phyloP scores from a whole-genome alignment of 2,797 vertebrate species.

The Hippocampus kuda region DNA sequence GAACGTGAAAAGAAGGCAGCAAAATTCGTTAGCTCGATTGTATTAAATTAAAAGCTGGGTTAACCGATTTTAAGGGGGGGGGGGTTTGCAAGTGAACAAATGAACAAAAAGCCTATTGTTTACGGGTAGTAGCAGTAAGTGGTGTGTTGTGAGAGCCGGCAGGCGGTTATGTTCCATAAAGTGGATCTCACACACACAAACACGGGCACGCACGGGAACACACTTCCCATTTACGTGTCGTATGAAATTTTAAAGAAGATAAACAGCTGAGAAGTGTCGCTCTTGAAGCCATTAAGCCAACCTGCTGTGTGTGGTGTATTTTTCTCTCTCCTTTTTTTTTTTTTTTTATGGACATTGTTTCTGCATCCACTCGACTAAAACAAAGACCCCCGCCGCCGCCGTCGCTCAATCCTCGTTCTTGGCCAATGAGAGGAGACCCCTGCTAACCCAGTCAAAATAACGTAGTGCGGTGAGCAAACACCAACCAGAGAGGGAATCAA shows the following conservation, averaged over 20 bases:
- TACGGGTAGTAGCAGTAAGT: not conserved
- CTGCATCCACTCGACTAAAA: constrained; percentile 16
- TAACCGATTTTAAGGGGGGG: not conserved
- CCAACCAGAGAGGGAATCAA: constrained; percentile 46
- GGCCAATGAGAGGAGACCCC: not conserved
- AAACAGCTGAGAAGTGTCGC: constrained; percentile 42
- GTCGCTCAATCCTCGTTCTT: not conserved
- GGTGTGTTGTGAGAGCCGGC: constrained; percentile 12
- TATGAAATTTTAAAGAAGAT: constrained; percentile 49
- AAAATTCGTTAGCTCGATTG: not conserved
- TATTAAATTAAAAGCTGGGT: not conserved
- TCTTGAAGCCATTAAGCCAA: constrained; percentile 34
- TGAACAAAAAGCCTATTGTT: not conserved
- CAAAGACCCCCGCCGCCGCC: constrained; percentile 13
- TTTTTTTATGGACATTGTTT: constrained; percentile 15
- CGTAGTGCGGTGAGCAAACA: constrained; percentile 39
- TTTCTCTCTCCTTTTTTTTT: constrained; percentile 16
- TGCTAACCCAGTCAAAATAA: constrained; percentile 23
- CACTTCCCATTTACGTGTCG: constrained; percentile 40
- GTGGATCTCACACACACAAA: constrained; percentile 23
- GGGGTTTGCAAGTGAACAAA: not conserved
- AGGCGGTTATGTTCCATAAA: constrained; percentile 23
- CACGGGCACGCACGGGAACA: constrained; percentile 5
- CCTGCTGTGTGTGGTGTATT: not conserved
- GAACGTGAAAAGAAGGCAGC: not conserved